These are phyloP conservation scores for Eptatretus atami DNA, from an alignment of 2,797 vertebrate genomes.

Conservation along the genomic window DNA sequence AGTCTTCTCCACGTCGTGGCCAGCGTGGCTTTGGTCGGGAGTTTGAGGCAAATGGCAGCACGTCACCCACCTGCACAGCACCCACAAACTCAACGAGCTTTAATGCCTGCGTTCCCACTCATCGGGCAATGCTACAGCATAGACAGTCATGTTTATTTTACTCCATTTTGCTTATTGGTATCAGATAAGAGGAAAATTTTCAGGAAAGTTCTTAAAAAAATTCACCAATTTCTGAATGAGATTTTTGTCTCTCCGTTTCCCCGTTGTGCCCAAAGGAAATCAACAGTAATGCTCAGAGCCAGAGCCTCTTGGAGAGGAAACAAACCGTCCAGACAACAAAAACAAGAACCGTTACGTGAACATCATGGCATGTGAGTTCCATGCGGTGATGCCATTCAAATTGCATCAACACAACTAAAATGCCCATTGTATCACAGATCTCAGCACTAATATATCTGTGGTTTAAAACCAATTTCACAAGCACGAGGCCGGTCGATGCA, in stretches of 20 bases:
- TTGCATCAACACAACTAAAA: too few species aligned
- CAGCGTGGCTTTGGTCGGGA: conserved; percentile 35
- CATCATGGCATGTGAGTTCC: conserved; percentile 56
- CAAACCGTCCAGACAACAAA: conserved; percentile 67
- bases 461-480: background rate
- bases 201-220: conserved; percentile 10
- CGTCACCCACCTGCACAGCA: conserved; percentile 4
- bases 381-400: background rate
- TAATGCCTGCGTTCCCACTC: too few species aligned
- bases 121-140: too few species aligned
- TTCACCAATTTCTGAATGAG: too few species aligned
- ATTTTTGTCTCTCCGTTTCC: conserved; percentile 5
- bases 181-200: conserved; percentile 13
- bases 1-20: conserved; percentile 38
- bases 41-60: conserved; percentile 46
- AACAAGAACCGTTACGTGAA: conserved; percentile 73
- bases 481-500: background rate
- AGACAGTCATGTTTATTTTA: conserved; percentile 9
- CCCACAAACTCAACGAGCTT: too few species aligned
- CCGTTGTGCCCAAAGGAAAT: conserved; percentile 29
- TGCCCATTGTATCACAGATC: too few species aligned
- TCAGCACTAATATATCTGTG: too few species aligned
- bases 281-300: conserved; percentile 46
- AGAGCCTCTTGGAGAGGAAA: conserved; percentile 46
- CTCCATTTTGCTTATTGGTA: conserved; percentile 12